phyloP scores from a whole-genome alignment of 2,797 vertebrate genomes.

The Pteropus rufus region DNA sequence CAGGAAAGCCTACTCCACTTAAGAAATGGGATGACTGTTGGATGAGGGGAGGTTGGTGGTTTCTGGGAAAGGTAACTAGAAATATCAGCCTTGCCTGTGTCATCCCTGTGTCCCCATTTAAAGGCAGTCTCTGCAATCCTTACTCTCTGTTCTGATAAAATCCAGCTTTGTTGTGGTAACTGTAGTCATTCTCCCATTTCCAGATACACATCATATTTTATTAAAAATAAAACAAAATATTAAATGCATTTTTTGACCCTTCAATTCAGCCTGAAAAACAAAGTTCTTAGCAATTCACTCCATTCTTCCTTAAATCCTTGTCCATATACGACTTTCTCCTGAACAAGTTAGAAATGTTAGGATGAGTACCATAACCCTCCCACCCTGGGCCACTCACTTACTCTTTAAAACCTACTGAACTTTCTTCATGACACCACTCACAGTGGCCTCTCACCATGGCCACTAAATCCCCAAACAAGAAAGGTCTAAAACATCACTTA shows the following conservation, averaged over 20 bases:
- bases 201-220: background rate
- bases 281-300: background rate
- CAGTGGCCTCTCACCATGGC: background rate
- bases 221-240: background rate
- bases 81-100: background rate
- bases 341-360: background rate
- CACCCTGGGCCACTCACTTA: background rate
- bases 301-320: background rate
- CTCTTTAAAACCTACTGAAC: background rate
- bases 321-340: background rate
- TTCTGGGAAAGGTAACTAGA: background rate
- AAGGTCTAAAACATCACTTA: background rate
- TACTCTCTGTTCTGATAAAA: background rate
- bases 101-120: background rate
- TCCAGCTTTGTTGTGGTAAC: background rate
- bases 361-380: background rate
- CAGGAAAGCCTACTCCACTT: background rate
- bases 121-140: background rate
- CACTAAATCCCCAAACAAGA: background rate
- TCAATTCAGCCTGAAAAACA: background rate
- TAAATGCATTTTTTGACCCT: background rate
- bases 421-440: background rate
- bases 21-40: background rate
- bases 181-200: background rate
- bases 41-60: background rate